Conservation (phyloP, 2,888 invertebrate species). For the Drosophila cognata region DNA sequence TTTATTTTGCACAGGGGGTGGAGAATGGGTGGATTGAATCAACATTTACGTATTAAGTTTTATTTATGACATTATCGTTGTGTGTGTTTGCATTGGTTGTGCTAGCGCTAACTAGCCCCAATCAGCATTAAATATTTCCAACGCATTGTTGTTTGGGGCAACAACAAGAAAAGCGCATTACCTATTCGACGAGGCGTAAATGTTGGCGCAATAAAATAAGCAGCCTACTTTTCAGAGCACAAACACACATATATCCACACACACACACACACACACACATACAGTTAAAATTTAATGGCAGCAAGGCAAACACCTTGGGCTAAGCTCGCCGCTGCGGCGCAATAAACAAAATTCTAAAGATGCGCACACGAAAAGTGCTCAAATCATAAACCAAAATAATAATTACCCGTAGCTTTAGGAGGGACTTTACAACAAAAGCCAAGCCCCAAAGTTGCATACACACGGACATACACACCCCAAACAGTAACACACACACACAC, state of each 20-base stretch:
- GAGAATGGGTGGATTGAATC: background rate
- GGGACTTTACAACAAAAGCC: constrained; percentile 67
- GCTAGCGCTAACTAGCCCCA: constrained; percentile 40
- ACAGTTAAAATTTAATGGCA: constrained; percentile 71
- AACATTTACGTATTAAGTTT: constrained; percentile 13
- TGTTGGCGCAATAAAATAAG: constrained; percentile 65
- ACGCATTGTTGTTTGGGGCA: constrained; percentile 20
- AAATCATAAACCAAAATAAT: constrained; percentile 80
- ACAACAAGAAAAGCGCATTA: constrained; percentile 73
- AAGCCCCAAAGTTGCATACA: constrained; percentile 30
- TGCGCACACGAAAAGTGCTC: constrained; percentile 64
- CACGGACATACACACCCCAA: background rate
- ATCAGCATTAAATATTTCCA: constrained; percentile 27
- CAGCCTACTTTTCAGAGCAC: constrained; percentile 57
- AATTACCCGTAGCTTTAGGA: constrained; percentile 75
- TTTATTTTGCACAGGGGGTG: background rate
- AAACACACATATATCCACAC: constrained; percentile 4
- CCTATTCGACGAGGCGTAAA: constrained; percentile 71
- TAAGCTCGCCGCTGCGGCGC: constrained; percentile 55
- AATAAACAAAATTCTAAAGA: constrained; percentile 75
- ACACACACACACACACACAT: constrained; percentile 16
- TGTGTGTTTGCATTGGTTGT: constrained; percentile 29
- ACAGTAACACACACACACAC: constrained; percentile 31
- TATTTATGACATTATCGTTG: constrained; percentile 46
- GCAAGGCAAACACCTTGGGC: constrained; percentile 60